Conservation (phyloP, 2,113 vertebrate species). For the Psettodes erumei region DNA sequence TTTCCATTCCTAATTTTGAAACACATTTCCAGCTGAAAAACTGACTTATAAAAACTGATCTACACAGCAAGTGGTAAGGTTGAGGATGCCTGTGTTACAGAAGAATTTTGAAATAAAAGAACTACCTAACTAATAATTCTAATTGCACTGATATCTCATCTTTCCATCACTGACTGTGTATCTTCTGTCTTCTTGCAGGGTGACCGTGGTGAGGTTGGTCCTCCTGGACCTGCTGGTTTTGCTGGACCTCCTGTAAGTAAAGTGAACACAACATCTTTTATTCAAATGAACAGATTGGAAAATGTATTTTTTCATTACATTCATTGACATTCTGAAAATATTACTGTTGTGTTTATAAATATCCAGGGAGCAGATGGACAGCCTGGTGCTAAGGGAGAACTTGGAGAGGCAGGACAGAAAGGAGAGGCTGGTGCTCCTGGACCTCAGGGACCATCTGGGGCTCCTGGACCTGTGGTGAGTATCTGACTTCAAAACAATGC, state of each 20-base stretch:
- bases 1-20: not conserved
- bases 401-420: slow-evolving; percentile 93
- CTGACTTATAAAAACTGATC: not conserved
- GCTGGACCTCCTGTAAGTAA: slow-evolving; percentile 97
- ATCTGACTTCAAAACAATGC: slow-evolving; percentile 1
- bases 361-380: slow-evolving; percentile 93
- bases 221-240: slow-evolving; percentile 96
- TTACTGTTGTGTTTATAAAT: slow-evolving; percentile 12
- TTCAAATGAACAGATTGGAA: not conserved
- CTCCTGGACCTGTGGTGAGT: slow-evolving; percentile 94
- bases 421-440: slow-evolving; percentile 90
- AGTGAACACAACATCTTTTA: not conserved
- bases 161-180: not conserved
- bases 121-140: not conserved
- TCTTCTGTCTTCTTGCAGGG: slow-evolving; percentile 81
- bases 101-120: not conserved
- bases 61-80: not conserved
- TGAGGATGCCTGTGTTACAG: not conserved
- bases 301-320: not conserved
- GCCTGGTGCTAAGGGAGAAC: slow-evolving; percentile 94
- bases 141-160: not conserved
- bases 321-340: not conserved
- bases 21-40: not conserved
- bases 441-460: slow-evolving; percentile 95
- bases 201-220: slow-evolving; percentile 93